Evolutionary conservation across 2,113 vertebrate species (phyloP).

Genomic region (Eretmochelys imbricata): DNA sequence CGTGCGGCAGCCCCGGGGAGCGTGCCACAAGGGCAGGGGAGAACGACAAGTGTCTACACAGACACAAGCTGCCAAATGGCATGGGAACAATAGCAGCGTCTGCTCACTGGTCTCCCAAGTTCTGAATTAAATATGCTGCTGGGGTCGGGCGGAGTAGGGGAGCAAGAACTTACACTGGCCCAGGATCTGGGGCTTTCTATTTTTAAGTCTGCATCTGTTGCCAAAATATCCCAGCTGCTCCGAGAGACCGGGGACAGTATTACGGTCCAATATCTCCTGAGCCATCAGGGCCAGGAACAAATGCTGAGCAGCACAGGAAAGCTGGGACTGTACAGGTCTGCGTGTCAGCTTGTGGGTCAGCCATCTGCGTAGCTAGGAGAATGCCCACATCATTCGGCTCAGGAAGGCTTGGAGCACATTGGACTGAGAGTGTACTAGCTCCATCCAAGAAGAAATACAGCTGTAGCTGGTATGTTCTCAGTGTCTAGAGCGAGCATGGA

Average conservation of each 20-base stretch:
- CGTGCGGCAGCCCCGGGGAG: accelerated
- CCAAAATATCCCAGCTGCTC: constrained; percentile 61
- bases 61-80: not conserved
- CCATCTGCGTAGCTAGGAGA: not conserved
- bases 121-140: not conserved
- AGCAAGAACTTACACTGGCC: not conserved
- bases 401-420: not conserved
- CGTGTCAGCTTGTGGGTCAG: not conserved
- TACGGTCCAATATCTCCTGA: not conserved
- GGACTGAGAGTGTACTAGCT: not conserved
- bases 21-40: accelerated
- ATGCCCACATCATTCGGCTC: not conserved
- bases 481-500: not conserved
- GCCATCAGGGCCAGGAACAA: not conserved
- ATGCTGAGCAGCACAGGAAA: not conserved
- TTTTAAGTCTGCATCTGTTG: constrained; percentile 46
- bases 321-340: not conserved
- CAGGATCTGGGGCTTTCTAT: constrained; percentile 18
- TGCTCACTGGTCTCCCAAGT: accelerated
- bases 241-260: not conserved
- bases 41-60: accelerated
- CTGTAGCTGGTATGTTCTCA: not conserved
- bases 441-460: not conserved
- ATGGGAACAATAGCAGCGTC: not conserved
- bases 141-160: not conserved